Conservation (phyloP, 1,140 invertebrate species). For the Lysiphlebus fabarum region DNA sequence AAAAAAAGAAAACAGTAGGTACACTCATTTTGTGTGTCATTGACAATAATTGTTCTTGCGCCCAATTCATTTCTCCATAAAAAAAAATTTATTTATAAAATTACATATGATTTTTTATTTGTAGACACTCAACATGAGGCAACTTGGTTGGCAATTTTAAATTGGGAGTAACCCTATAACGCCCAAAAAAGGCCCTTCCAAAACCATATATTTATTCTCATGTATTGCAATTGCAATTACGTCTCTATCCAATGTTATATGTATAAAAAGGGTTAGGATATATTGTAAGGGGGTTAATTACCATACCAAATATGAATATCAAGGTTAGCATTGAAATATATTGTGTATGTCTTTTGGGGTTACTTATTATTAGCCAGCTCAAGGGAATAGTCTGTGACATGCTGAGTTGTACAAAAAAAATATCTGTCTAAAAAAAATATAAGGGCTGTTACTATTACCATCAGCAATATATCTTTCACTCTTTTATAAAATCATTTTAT, state of each 20-base stretch:
- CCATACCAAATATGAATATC: slow-evolving; percentile 50
- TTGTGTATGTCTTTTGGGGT: slow-evolving; percentile 38
- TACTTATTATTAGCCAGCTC: slow-evolving; percentile 44
- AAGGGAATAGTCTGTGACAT: slow-evolving; percentile 25
- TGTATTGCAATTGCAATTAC: slow-evolving; percentile 32
- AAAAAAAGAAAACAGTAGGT: background rate
- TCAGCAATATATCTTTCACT: no score
- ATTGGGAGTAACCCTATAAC: background rate
- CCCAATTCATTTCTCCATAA: no score
- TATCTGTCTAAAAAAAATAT: no score
- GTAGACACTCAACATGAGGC: slow-evolving; percentile 6
- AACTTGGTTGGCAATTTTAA: slow-evolving; percentile 2
- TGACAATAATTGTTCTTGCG: no score
- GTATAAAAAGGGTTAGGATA: no score
- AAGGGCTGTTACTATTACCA: no score
- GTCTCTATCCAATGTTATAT: no score
- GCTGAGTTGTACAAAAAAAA: no score
- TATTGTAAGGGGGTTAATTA: slow-evolving; percentile 43
- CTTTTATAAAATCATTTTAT: no score
- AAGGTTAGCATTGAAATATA: slow-evolving; percentile 27
- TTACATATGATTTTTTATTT: background rate
- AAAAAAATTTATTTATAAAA: background rate
- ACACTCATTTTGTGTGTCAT: no score
- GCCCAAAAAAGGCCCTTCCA: slow-evolving; percentile 5
- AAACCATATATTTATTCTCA: slow-evolving; percentile 13